Conservation (phyloP, 2,113 vertebrate species). For the human region GRCh38 chr3:29264001-29264500, state of each 20-base stretch:
- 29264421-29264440: not conserved
- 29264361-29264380: not conserved
- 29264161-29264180: not conserved
- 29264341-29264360: not conserved
- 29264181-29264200: not conserved
- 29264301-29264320: not conserved
- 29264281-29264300: not conserved
- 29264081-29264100: not conserved
- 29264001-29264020: not conserved
- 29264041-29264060: not conserved
- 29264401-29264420: not conserved
- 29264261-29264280: not conserved
- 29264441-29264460: not conserved
- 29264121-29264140: not conserved
- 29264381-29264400: not conserved
- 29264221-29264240: not conserved
- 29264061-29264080: not conserved
- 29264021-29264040: not conserved
- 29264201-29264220: not conserved
- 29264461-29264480: not conserved
- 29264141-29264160: not conserved
- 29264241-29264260: not conserved
- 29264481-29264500: not conserved
- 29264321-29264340: not conserved
- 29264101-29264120: not conserved